These are phyloP conservation scores for Scaptomyza flava DNA, from an alignment of 2,888 invertebrate species.

Conservation along the genomic window DNA sequence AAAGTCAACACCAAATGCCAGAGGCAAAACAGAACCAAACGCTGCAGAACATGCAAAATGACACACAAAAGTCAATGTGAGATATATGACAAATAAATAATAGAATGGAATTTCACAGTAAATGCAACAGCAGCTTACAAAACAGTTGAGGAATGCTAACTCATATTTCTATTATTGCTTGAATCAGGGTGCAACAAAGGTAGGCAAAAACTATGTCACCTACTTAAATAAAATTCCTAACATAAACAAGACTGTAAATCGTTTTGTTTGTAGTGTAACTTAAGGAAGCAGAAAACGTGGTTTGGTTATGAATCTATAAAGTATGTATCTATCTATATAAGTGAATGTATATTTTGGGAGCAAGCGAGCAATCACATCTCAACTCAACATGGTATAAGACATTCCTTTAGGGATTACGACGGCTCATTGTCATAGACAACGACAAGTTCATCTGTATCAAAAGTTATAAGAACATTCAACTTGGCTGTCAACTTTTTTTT, in stretches of 20 bases:
- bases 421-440: constrained; percentile 19
- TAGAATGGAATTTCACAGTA: constrained; percentile 44
- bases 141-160: constrained; percentile 33
- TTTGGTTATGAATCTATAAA: too few relatives aligned
- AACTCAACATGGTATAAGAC: constrained; percentile 10
- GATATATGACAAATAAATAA: constrained; percentile 54
- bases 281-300: neutral
- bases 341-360: neutral
- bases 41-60: constrained; percentile 38
- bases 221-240: neutral
- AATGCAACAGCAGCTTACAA: constrained; percentile 48
- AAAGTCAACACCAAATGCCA: constrained; percentile 41
- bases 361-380: neutral
- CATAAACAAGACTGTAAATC: neutral
- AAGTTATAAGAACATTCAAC: constrained; percentile 16
- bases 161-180: constrained; percentile 15
- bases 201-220: constrained; percentile 3
- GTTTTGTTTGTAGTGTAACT: neutral
- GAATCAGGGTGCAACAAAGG: neutral
- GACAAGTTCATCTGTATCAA: constrained; percentile 42
- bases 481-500: constrained; percentile 41
- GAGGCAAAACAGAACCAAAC: constrained; percentile 15
- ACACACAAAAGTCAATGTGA: constrained; percentile 55
- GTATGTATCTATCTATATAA: too few relatives aligned
- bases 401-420: constrained; percentile 44